Evolutionary conservation across 2,797 vertebrate genomes (phyloP).

Genomic region (Phoeniculus purpureus): DNA sequence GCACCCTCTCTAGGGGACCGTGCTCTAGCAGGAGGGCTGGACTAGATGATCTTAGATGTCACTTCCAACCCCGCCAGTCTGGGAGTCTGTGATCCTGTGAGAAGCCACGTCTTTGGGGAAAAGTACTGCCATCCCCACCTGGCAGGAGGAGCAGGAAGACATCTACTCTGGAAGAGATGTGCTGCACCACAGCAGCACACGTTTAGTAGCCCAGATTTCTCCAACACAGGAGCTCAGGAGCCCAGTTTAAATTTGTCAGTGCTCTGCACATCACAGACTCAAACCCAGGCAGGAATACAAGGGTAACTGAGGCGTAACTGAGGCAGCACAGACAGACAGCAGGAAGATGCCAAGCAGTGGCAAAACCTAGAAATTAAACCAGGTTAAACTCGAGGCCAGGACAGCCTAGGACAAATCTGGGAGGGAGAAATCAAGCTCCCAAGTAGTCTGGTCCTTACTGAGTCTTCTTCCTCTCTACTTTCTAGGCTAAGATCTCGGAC

Average conservation of each 20-base stretch:
- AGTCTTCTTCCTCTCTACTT: not conserved
- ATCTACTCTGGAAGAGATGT: not conserved
- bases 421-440: not conserved
- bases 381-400: not conserved
- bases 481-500: not conserved
- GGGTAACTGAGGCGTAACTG: not conserved
- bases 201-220: not conserved
- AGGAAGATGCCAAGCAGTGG: not conserved
- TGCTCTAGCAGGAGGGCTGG: too few relatives aligned
- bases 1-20: too few relatives aligned
- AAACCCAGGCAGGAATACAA: not conserved
- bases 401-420: not conserved
- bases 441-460: not conserved
- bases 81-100: too few relatives aligned
- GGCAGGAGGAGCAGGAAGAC: not conserved
- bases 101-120: not conserved
- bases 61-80: too few relatives aligned
- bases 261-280: not conserved
- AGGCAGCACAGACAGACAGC: not conserved
- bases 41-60: too few relatives aligned
- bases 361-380: not conserved
- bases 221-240: not conserved
- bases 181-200: too few relatives aligned
- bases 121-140: not conserved
- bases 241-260: not conserved